phyloP scores from a whole-genome alignment of 2,888 invertebrate species.

The Cinara cedri region DNA sequence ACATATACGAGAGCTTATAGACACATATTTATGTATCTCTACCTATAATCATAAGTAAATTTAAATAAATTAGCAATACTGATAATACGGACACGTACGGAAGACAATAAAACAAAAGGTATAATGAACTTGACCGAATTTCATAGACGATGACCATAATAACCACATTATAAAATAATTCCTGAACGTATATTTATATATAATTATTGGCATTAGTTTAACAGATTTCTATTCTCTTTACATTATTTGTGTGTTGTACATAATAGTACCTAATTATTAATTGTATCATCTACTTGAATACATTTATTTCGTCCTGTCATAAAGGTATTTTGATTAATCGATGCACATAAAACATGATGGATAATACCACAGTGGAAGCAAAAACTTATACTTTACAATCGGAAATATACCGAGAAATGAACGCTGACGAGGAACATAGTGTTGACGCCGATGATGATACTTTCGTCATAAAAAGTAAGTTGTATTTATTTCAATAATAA shows the following conservation, averaged over 20 bases:
- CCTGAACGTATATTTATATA: conserved; percentile 20
- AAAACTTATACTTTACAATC: conserved; percentile 19
- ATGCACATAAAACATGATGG: conserved; percentile 22
- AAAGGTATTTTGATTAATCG: too few relatives aligned
- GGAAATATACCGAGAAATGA: conserved; percentile 49
- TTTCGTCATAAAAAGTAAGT: conserved; percentile 25
- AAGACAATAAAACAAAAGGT: conserved; percentile 22
- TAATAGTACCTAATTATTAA: too few relatives aligned
- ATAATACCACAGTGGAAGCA: background rate
- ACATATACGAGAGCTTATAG: too few relatives aligned
- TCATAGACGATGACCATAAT: conserved; percentile 27
- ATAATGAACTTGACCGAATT: conserved; percentile 43
- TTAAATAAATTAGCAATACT: too few relatives aligned
- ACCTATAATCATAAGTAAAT: too few relatives aligned
- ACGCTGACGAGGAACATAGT: conserved; percentile 1
- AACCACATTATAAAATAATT: background rate
- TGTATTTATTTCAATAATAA: background rate
- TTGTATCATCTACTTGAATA: too few relatives aligned
- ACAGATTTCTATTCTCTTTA: conserved; percentile 38
- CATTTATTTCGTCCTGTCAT: too few relatives aligned
- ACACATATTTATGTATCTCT: too few relatives aligned
- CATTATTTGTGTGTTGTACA: background rate
- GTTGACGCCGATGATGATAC: conserved; percentile 16
- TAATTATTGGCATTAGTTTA: conserved; percentile 43
- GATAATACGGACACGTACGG: background rate